Conservation (phyloP, 1,140 invertebrate genomes). For the Myzus persicae region DNA sequence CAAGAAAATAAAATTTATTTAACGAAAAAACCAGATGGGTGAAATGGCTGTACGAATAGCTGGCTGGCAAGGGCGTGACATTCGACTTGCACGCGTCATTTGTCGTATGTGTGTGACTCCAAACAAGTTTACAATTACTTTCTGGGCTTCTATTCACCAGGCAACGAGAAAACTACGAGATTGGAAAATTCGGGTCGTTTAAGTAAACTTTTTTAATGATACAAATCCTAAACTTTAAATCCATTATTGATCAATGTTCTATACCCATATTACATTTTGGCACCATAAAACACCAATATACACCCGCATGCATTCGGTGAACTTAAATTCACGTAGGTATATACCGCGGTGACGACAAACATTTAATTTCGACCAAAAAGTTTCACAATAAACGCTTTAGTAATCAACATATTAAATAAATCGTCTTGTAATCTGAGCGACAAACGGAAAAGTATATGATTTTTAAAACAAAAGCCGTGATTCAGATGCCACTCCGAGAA, state of each 20-base stretch:
- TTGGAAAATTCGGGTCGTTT: slow-evolving; percentile 36
- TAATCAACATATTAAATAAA: slow-evolving; percentile 11
- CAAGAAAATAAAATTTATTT: neutral
- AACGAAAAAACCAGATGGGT: neutral
- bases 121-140: slow-evolving; percentile 39
- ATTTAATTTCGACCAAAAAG: neutral
- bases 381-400: neutral
- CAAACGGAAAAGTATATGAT: neutral
- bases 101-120: slow-evolving; percentile 12
- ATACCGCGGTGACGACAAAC: neutral
- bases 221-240: slow-evolving; percentile 36
- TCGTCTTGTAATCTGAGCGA: neutral
- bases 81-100: slow-evolving; percentile 35
- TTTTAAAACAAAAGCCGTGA: neutral
- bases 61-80: neutral
- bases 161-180: neutral
- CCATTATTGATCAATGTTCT: slow-evolving; percentile 27
- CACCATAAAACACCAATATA: neutral
- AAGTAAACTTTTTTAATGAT: slow-evolving; percentile 40
- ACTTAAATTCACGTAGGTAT: neutral
- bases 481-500: neutral
- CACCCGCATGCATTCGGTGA: neutral
- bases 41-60: neutral
- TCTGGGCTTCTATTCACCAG: neutral
- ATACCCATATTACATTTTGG: neutral